phyloP scores from a whole-genome alignment of 2,113 vertebrate species.

The Cyanistes caeruleus region DNA sequence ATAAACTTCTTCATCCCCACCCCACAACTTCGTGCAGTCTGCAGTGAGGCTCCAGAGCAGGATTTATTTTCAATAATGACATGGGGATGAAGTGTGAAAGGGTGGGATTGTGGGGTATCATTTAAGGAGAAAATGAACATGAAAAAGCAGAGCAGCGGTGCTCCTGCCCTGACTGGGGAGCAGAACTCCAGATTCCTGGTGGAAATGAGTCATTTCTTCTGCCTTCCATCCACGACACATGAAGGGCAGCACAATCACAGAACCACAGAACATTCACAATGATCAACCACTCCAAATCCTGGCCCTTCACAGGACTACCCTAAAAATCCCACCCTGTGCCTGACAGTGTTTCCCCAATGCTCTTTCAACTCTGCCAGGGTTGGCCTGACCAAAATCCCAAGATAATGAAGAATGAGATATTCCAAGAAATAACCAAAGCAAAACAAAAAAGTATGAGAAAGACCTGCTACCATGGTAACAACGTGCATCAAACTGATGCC shows the following conservation, averaged over 20 bases:
- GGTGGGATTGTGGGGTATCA: accelerated
- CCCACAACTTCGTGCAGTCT: background rate
- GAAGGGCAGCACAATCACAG: background rate
- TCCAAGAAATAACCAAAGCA: background rate
- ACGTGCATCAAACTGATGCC: constrained; percentile 4
- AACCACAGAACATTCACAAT: background rate
- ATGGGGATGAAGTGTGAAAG: background rate
- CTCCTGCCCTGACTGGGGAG: background rate
- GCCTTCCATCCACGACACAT: background rate
- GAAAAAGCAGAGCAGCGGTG: background rate
- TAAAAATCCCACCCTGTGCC: background rate
- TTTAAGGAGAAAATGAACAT: background rate
- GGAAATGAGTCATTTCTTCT: background rate
- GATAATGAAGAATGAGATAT: background rate
- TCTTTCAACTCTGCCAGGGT: background rate
- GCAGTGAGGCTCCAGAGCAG: background rate
- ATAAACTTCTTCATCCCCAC: background rate
- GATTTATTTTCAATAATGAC: background rate
- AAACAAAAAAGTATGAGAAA: constrained; percentile 10
- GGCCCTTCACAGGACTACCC: background rate
- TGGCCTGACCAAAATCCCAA: background rate
- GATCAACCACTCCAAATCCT: background rate
- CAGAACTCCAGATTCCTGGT: background rate
- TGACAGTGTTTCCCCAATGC: accelerated
- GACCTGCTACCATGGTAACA: constrained; percentile 2